phyloP scores from a whole-genome alignment of 2,888 invertebrate genomes.

The Ormia ochracea region DNA sequence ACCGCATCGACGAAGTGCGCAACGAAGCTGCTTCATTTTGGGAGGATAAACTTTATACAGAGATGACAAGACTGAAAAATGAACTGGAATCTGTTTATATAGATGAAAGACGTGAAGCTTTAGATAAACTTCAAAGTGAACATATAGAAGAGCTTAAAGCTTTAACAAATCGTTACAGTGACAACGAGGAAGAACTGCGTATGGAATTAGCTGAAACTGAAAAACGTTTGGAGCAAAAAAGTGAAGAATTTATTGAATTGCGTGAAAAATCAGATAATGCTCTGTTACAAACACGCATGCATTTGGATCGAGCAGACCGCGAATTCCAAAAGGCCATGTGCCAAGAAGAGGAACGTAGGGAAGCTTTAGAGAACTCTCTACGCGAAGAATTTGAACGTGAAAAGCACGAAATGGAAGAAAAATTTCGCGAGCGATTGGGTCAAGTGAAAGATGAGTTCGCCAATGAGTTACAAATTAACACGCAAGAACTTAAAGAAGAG shows the following conservation, averaged over 20 bases:
- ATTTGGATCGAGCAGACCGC: constrained; percentile 76
- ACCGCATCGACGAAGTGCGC: constrained; percentile 78
- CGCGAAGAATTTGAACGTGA: constrained; percentile 81
- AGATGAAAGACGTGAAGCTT: constrained; percentile 80
- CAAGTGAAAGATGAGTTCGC: constrained; percentile 76
- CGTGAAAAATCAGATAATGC: constrained; percentile 80
- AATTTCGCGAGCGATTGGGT: constrained; percentile 81
- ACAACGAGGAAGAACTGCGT: constrained; percentile 79
- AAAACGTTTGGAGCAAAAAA: constrained; percentile 78
- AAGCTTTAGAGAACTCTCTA: constrained; percentile 70
- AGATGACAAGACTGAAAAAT: constrained; percentile 80
- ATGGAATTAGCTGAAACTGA: constrained; percentile 83
- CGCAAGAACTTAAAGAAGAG: constrained; percentile 82
- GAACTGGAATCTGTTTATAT: constrained; percentile 81
- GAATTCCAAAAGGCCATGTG: constrained; percentile 76
- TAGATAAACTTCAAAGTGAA: constrained; percentile 79
- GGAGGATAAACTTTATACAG: constrained; percentile 81
- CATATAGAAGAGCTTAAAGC: constrained; percentile 80
- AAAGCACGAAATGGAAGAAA: constrained; percentile 85
- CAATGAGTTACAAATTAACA: constrained; percentile 74
- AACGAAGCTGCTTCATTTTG: constrained; percentile 80
- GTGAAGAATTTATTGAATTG: constrained; percentile 70
- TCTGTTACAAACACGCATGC: constrained; percentile 75
- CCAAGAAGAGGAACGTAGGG: constrained; percentile 74
- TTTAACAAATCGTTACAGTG: constrained; percentile 79